Percentiles rank a stretch among this genome's conserved stretches.
These are phyloP conservation scores for Hippocampus comes DNA, from an alignment of 2,113 vertebrate species.

Conservation along the genomic window DNA sequence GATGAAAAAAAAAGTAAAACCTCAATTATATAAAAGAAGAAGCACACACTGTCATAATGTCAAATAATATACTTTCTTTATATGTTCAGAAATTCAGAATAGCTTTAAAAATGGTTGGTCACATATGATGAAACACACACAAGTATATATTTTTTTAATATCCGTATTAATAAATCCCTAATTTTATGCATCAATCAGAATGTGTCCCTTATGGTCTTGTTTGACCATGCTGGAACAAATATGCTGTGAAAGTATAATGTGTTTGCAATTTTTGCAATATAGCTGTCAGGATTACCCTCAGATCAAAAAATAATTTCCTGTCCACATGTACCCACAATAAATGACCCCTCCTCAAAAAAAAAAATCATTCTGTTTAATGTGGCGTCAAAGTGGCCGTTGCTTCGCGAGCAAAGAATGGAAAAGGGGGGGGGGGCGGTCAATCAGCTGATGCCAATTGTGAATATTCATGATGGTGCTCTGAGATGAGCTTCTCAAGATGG, in stretches of 20 bases:
- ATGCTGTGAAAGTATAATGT: neutral
- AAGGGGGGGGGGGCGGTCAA: slow-evolving; percentile 35
- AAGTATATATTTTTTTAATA: too few relatives aligned
- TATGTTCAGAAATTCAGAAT: neutral
- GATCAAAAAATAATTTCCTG: neutral
- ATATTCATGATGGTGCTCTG: slow-evolving; percentile 77
- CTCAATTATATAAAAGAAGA: neutral
- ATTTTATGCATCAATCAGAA: slow-evolving; percentile 71
- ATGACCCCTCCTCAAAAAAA: neutral
- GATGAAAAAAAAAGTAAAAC: neutral
- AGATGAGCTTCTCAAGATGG: slow-evolving; percentile 72
- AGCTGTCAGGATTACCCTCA: too few relatives aligned
- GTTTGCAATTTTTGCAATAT: too few relatives aligned
- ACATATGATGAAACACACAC: too few relatives aligned
- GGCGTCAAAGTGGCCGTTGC: neutral
- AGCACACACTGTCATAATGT: neutral
- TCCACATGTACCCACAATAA: neutral
- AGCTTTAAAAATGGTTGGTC: too few relatives aligned
- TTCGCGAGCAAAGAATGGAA: neutral
- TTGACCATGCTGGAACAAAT: neutral
- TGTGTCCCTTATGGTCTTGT: slow-evolving; percentile 22
- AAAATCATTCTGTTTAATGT: neutral
- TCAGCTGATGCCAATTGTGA: slow-evolving; percentile 78
- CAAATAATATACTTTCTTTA: neutral
- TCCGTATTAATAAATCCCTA: slow-evolving; percentile 73